These are phyloP conservation scores for Bovichtus diacanthus DNA, from an alignment of 2,797 vertebrate genomes.

Conservation along the genomic window DNA sequence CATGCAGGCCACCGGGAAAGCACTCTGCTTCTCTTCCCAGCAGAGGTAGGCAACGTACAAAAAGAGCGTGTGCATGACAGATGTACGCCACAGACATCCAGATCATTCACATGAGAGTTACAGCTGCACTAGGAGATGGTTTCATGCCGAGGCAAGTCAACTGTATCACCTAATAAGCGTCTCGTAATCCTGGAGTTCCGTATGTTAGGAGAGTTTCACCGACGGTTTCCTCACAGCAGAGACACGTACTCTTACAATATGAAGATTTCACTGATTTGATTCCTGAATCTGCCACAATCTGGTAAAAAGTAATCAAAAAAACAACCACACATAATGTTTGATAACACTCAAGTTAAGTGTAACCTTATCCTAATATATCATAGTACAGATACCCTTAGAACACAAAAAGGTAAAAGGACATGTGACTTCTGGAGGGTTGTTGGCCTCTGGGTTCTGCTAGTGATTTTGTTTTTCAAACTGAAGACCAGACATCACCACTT, in stretches of 20 bases:
- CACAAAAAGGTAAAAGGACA: too few relatives aligned
- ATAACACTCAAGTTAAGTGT: background rate
- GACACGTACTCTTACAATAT: background rate
- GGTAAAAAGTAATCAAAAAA: background rate
- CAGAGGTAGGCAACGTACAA: constrained; percentile 89
- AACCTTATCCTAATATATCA: background rate
- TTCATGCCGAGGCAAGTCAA: too few relatives aligned
- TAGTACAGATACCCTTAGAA: background rate
- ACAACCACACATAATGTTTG: background rate
- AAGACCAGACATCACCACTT: background rate
- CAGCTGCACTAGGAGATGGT: background rate
- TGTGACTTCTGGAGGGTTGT: background rate
- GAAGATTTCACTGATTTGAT: background rate
- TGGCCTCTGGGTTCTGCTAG: background rate
- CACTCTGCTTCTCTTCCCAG: constrained; percentile 98
- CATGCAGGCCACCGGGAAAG: constrained; percentile 98
- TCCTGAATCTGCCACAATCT: background rate
- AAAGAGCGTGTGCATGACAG: background rate
- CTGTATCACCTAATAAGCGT: too few relatives aligned
- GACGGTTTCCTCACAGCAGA: background rate
- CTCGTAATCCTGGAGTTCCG: background rate
- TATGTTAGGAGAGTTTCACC: background rate
- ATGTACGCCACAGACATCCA: background rate
- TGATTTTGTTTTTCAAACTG: background rate
- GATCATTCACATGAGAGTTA: background rate